Evolutionary conservation across 2,888 invertebrate genomes (phyloP).

Genomic region (Hypselothyrea guttata): DNA sequence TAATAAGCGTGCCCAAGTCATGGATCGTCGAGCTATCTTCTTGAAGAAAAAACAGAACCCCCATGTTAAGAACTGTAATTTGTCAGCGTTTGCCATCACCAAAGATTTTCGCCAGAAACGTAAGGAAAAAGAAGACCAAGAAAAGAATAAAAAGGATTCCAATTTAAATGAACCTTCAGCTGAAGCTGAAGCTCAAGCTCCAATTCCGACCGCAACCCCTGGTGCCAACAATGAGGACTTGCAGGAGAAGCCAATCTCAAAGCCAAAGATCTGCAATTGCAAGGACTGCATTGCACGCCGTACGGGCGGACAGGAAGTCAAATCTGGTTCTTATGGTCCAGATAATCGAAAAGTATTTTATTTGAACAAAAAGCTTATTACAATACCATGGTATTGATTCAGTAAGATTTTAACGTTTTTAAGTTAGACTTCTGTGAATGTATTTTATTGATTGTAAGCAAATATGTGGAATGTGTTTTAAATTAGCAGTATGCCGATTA

Average conservation of each 20-base stretch:
- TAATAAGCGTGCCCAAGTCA: conserved; percentile 25
- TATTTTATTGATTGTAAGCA: too few species aligned
- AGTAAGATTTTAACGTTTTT: neutral
- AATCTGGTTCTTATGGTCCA: conserved; percentile 17
- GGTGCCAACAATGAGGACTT: too few species aligned
- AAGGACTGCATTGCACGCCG: conserved; percentile 32
- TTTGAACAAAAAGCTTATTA: neutral
- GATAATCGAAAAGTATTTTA: conserved; percentile 12
- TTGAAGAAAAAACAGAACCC: conserved; percentile 27
- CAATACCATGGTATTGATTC: conserved; percentile 42
- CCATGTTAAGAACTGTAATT: conserved; percentile 43
- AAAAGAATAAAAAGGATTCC: neutral
- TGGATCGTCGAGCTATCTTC: conserved; percentile 41
- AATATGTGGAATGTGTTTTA: neutral
- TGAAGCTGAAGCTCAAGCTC: too few species aligned
- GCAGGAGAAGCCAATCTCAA: too few species aligned
- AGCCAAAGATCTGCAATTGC: conserved; percentile 31
- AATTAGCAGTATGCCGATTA: neutral
- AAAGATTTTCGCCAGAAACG: conserved; percentile 25
- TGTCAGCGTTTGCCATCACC: conserved; percentile 25
- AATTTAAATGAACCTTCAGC: too few species aligned
- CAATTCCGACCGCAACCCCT: neutral
- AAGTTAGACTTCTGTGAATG: too few species aligned
- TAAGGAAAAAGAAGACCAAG: neutral
- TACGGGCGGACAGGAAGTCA: conserved; percentile 12